Base-by-base conservation (phyloP, 2,113 vertebrate genomes). In the Gadus chalcogrammus region DNA sequence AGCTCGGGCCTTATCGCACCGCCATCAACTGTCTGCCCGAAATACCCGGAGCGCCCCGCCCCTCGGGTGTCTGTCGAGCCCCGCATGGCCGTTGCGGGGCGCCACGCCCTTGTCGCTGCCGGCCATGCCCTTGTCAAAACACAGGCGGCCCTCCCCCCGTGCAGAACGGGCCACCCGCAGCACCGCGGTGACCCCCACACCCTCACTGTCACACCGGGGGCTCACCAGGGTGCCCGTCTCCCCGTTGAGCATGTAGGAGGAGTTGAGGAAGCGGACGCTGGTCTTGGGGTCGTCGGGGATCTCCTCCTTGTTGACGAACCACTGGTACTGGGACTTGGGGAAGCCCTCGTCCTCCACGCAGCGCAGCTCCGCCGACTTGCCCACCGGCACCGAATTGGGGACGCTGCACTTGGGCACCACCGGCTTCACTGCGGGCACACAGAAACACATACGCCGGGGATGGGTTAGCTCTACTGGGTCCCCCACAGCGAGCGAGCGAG, bases 381-480 rank as follows among this genome's bases (percentile, higher is more conserved):
- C 97, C 9, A 97, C 95, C 0, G 97, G 97, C 38, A 99, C 95
- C 0, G 97, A 94, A 72, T 95, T 93, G 0, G 97, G 97, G 28
- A 98, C 95, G 0, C 84, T 92, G 85, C 97, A 99, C 69, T 92
- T 88, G 0, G 97, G 97, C 64, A 86, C 84, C 27, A 96, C 94
- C 0, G 97, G 97, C 79, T 95, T 99, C 73, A 99, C 97, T 98
- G 91, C 0, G 24, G 53, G 0, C 76, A 76, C 70, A 86, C 27
- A 86, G 18, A 68, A 48, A 72, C 38, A 75, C 77, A 84, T 18
- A 77, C 8, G 69, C 66, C 5, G 5, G 5, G 0, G 59, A 67
- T 76, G 64, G 66, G 38, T 42, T 1, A 12, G 20, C 18, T 2
- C 8, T 75, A 56, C 42, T 13, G 42, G 42, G 31, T 35, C 22